Conservation (phyloP, 2,797 vertebrate species). For the Clarias pachynema region DNA sequence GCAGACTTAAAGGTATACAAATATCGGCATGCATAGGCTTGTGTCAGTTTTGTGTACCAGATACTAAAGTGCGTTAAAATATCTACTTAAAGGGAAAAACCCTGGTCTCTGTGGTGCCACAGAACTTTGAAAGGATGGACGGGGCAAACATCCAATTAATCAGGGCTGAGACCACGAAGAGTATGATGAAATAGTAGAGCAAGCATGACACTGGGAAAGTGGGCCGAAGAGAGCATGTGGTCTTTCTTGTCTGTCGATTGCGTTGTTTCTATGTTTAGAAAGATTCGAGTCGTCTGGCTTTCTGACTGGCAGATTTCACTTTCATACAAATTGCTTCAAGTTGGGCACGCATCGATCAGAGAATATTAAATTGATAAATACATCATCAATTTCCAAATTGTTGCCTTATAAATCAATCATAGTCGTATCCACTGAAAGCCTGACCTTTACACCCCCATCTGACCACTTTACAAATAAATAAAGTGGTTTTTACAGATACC, state of each 20-base stretch:
- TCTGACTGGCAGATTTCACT: neutral
- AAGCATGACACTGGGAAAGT: neutral
- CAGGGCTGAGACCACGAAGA: neutral
- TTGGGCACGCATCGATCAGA: neutral
- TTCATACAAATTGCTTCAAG: neutral
- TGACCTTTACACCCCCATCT: neutral
- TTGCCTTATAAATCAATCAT: neutral
- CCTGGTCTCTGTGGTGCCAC: neutral
- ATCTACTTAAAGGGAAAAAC: neutral
- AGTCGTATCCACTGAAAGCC: neutral
- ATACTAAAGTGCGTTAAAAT: neutral
- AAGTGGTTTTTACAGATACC: neutral
- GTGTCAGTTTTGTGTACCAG: neutral
- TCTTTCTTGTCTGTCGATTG: neutral
- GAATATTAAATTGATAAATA: neutral
- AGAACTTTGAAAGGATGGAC: neutral
- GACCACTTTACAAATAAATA: neutral
- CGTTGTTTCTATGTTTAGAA: neutral
- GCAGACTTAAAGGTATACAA: constrained; percentile 1
- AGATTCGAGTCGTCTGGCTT: neutral
- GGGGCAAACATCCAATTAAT: neutral
- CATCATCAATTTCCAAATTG: too few species aligned
- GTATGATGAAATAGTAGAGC: neutral
- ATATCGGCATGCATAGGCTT: constrained; percentile 36
- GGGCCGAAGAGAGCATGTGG: neutral